Conservation (phyloP, 2,888 invertebrate species). For the Diadromus collaris region DNA sequence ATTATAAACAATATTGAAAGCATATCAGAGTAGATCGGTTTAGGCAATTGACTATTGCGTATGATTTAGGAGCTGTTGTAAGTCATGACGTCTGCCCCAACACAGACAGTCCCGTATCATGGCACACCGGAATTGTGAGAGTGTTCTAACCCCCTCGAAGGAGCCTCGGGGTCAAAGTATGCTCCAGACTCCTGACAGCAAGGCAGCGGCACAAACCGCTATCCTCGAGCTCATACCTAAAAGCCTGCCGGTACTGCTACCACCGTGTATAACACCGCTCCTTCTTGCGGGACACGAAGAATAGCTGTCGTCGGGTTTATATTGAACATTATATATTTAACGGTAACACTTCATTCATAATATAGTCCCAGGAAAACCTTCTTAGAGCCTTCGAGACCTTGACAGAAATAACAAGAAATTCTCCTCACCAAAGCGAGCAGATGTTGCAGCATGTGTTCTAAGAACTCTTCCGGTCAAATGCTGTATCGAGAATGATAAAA, state of each 20-base stretch:
- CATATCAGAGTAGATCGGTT: too few species aligned
- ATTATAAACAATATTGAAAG: too few species aligned
- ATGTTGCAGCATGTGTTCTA: background rate
- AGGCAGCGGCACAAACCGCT: conserved; percentile 30
- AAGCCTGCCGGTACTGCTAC: conserved; percentile 41
- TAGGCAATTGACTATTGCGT: too few species aligned
- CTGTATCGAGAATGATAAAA: background rate
- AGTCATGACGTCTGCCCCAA: background rate
- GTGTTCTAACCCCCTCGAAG: conserved; percentile 56
- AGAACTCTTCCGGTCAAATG: background rate
- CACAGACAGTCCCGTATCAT: background rate
- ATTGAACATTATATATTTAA: conserved; percentile 12
- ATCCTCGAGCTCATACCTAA: conserved; percentile 39
- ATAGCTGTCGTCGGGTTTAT: conserved; percentile 4
- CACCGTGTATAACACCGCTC: conserved; percentile 6
- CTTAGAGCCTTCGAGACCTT: background rate
- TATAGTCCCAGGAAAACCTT: conserved; percentile 1
- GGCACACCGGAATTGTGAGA: conserved; percentile 52
- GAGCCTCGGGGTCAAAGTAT: conserved; percentile 33
- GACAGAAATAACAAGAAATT: background rate
- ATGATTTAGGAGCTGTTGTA: too few species aligned
- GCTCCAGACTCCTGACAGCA: conserved; percentile 35
- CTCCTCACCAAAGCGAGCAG: background rate
- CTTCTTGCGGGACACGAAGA: conserved; percentile 2
- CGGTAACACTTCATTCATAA: conserved; percentile 23